Evolutionary conservation across 2,113 vertebrate species (phyloP).

Genomic region (Actinemys pallida): DNA sequence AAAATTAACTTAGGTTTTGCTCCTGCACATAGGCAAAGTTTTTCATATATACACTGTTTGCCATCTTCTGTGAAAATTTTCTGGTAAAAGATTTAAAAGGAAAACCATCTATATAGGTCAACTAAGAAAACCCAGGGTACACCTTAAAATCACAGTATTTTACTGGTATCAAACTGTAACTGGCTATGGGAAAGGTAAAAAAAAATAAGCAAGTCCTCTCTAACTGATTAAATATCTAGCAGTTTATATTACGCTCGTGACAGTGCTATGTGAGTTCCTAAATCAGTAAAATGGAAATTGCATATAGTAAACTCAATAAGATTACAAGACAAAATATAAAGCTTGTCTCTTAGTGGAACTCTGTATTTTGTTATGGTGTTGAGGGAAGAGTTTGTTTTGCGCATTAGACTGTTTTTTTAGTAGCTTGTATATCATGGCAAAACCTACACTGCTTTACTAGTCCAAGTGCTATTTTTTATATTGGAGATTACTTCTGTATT

Average conservation of each 20-base stretch:
- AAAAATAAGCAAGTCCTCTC: not conserved
- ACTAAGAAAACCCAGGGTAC: not conserved
- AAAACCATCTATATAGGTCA: not conserved
- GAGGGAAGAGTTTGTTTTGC: fast-evolving
- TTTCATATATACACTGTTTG: constrained; percentile 82
- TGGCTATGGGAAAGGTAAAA: not conserved
- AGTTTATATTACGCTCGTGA: not conserved
- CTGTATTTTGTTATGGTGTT: not conserved
- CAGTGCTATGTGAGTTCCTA: not conserved
- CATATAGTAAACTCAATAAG: not conserved
- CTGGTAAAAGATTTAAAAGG: constrained; percentile 72
- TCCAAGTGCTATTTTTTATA: not conserved
- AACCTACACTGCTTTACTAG: not conserved
- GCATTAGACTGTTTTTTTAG: not conserved
- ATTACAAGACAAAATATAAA: not conserved
- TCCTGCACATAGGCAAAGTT: constrained; percentile 93
- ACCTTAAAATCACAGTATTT: not conserved
- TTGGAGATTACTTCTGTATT: not conserved
- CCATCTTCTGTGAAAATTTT: constrained; percentile 87
- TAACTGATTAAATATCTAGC: not conserved
- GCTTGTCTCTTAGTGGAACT: constrained; percentile 41
- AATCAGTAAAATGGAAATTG: not conserved
- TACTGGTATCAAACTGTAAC: not conserved
- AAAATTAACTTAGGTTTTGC: constrained; percentile 90
- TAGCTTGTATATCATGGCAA: not conserved